Base-by-base conservation (phyloP, 2,797 vertebrate species). In the Champsocephalus esox region DNA sequence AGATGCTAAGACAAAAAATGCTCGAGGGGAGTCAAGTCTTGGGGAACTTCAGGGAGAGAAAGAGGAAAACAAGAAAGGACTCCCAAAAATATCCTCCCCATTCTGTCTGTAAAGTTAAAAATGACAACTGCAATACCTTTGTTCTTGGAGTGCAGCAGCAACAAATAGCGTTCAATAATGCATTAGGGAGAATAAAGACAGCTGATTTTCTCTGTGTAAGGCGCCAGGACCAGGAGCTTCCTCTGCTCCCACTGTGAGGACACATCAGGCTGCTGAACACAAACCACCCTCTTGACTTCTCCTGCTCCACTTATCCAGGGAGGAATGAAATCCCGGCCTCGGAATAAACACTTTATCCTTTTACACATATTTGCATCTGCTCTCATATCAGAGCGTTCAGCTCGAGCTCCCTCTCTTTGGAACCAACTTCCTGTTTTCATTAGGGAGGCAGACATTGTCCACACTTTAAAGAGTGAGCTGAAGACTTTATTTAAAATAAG, bases 91-190 rank as follows among this genome's bases (percentile, higher is more conserved):
- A 91, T 88, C 87, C 72, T 46, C 75, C 77, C 61, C 48, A 19
- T 83, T 83, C 65, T 62, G 59, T 62, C 88, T 90, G 85, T 89
- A 82, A 87, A 87, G 88, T 89, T 88, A 75, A 91, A 93, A 90
- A 82, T 92, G 89, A 92, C 91, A 91, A 89, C 86, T 67, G 67
- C 75, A 44, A 73, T 82, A 86, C 86, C 89, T 92, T 92, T 93
- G 91, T 92, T 93, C 89, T 92, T 77, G 24, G 75, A 83, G 83
- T 74, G 85, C 80, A 57, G 84, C 79, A 69, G 89, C 83, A 92
- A 92, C 92, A 92, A 91, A 28, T 88, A 91, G 86, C 86, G 88
- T 90, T 93, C 89, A 93, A 93, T 94, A 92, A 93, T 93, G 81
- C 87, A 92, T 91, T 86, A 90, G 87, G 34, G 82, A 80, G 88